Conservation (phyloP, 2,888 invertebrate genomes). For the Dryadula phaetusa region DNA sequence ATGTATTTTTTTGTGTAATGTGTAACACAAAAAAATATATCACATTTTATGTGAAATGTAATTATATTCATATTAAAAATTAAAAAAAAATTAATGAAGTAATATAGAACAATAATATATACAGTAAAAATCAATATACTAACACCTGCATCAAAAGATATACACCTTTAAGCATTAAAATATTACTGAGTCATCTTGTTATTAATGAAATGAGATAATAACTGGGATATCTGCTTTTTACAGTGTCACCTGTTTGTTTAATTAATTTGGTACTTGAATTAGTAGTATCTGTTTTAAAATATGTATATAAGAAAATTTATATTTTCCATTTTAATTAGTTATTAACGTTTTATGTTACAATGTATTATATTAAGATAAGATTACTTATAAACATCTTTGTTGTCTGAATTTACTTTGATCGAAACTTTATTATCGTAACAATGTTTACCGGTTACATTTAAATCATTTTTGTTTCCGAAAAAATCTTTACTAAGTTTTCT, state of each 20-base stretch:
- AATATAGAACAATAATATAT: not conserved
- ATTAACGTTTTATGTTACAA: not conserved
- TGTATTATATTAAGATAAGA: not conserved
- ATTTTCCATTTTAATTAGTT: not conserved
- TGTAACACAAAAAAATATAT: no score
- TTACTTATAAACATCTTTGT: not conserved
- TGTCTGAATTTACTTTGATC: not conserved
- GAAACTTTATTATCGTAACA: slow-evolving; percentile 1
- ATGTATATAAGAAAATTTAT: not conserved
- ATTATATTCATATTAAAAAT: no score
- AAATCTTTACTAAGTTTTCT: not conserved
- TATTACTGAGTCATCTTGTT: not conserved
- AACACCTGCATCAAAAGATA: not conserved
- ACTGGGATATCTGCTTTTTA: not conserved
- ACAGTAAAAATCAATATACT: not conserved
- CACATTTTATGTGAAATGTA: no score
- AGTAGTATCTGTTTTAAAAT: no score
- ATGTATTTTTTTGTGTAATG: no score
- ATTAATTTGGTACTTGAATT: not conserved
- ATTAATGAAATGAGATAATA: not conserved
- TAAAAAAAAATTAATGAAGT: not conserved
- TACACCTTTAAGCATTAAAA: not conserved
- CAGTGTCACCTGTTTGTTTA: not conserved
- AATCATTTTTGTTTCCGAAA: not conserved
- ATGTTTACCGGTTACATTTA: not conserved